Conservation (phyloP, 2,888 invertebrate genomes). For the Girardia tigrina region DNA sequence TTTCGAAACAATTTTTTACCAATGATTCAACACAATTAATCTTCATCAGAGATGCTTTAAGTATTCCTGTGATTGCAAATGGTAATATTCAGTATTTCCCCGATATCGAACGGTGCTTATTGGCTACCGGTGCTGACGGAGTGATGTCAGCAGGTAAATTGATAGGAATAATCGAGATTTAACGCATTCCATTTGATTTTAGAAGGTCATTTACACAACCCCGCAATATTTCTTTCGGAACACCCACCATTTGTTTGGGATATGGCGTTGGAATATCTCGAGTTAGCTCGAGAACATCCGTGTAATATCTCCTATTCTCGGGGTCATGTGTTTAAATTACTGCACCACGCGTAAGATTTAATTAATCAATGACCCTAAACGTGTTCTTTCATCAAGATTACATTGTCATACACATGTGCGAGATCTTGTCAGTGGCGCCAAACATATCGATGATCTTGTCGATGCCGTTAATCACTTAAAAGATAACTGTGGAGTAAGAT, state of each 20-base stretch:
- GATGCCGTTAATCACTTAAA: constrained; percentile 8
- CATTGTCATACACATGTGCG: constrained; percentile 30
- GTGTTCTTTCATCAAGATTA: neutral
- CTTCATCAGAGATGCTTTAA: constrained; percentile 61
- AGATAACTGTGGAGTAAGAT: constrained; percentile 25
- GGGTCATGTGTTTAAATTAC: constrained; percentile 88
- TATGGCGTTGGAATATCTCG: constrained; percentile 72
- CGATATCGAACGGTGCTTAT: constrained; percentile 70
- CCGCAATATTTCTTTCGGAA: constrained; percentile 63
- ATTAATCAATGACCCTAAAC: neutral
- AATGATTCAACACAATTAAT: neutral
- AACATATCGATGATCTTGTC: constrained; percentile 24
- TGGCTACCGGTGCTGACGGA: constrained; percentile 66
- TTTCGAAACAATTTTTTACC: constrained; percentile 33
- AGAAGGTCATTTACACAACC: constrained; percentile 92
- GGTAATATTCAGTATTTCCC: constrained; percentile 83
- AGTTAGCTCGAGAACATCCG: constrained; percentile 66
- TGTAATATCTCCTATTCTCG: constrained; percentile 75
- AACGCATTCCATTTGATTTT: constrained; percentile 52
- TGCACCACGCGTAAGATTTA: constrained; percentile 45
- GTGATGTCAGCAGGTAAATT: constrained; percentile 54
- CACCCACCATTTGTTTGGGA: constrained; percentile 67
- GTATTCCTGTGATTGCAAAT: constrained; percentile 86
- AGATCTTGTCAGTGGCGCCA: constrained; percentile 25
- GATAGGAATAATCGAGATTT: neutral